phyloP scores from a whole-genome alignment of 2,113 vertebrate species.

The Steatornis caripensis region DNA sequence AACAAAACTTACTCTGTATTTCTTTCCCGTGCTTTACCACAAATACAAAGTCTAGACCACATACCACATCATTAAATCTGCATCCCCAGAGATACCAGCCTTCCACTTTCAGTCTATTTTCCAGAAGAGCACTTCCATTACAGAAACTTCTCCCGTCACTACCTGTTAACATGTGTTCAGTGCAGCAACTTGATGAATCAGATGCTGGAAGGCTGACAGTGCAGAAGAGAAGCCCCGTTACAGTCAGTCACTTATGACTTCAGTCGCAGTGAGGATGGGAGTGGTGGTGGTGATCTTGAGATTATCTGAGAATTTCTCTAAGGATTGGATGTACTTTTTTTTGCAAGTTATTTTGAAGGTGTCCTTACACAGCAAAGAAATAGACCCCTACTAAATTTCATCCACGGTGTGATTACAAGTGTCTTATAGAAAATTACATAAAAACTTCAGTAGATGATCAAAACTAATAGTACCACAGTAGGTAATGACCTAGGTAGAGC shows the following conservation, averaged over 20 bases:
- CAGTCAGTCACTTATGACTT: background rate
- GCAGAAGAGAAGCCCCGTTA: background rate
- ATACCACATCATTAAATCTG: constrained; percentile 4
- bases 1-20: background rate
- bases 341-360: background rate
- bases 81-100: background rate
- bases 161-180: background rate
- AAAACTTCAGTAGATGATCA: background rate
- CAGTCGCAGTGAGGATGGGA: background rate
- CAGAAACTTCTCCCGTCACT: background rate
- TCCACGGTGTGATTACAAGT: background rate
- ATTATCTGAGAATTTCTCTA: background rate
- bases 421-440: background rate
- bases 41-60: background rate
- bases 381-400: background rate
- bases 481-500: background rate
- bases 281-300: background rate
- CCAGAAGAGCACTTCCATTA: background rate
- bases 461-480: background rate
- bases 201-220: background rate
- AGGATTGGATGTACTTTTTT: background rate
- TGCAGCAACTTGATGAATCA: background rate
- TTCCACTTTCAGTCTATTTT: background rate
- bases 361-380: background rate
- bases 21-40: background rate